Percentiles rank a stretch among this genome's conserved stretches.
Evolutionary conservation across 2,113 vertebrate species (phyloP).

Genomic region (Cyrtonyx montezumae): DNA sequence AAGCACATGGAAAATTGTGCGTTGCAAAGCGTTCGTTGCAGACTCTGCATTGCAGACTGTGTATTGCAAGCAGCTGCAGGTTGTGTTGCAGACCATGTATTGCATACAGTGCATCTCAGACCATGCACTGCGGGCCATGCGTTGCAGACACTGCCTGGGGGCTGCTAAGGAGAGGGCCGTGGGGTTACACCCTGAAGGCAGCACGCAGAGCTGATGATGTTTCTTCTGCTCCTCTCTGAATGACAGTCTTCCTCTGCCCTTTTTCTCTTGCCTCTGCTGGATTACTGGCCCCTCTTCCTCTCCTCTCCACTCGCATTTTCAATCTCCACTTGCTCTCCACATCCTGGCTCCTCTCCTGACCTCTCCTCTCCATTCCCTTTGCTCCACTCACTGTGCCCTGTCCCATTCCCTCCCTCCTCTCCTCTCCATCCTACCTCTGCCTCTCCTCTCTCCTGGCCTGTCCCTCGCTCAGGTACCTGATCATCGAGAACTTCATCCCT

Average conservation of each 20-base stretch:
- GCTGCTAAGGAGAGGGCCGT: not conserved
- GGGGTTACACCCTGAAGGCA: not conserved
- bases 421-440: not conserved
- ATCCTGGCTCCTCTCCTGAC: not conserved
- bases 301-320: not conserved
- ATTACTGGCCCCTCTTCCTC: not conserved
- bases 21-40: not conserved
- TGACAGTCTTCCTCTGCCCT: not conserved
- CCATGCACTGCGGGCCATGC: not conserved
- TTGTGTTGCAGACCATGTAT: not conserved
- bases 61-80: not conserved
- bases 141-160: not conserved
- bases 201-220: not conserved
- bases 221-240: not conserved
- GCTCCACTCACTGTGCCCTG: not conserved
- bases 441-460: not conserved
- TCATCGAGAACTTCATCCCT: slow-evolving; percentile 98
- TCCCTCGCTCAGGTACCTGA: slow-evolving; percentile 83
- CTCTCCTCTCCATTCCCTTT: not conserved
- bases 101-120: not conserved
- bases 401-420: not conserved
- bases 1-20: too few relatives aligned
- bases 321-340: not conserved
- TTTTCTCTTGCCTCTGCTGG: not conserved
- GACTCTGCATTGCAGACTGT: not conserved